Percentiles rank a stretch among this genome's conserved stretches.
These are phyloP conservation scores for Mus minutoides DNA, from an alignment of 2,797 vertebrate genomes.

Conservation along the genomic window DNA sequence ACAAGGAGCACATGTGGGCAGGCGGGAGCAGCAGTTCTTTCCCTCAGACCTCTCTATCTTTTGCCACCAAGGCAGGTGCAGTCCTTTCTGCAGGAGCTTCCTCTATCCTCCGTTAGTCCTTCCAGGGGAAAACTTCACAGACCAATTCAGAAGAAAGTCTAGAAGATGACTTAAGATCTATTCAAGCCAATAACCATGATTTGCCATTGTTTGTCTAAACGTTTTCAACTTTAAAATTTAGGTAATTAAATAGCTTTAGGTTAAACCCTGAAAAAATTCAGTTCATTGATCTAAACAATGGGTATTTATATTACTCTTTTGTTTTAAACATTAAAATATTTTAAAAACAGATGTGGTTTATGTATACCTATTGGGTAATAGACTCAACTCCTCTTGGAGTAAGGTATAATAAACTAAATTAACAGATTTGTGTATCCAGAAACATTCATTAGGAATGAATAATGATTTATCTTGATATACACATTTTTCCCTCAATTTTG, in stretches of 20 bases:
- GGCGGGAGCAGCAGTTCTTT: background rate
- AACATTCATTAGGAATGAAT: background rate
- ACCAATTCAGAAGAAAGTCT: background rate
- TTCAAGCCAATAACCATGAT: background rate
- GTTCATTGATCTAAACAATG: background rate
- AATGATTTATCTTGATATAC: background rate
- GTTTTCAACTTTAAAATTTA: background rate
- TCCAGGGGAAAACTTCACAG: too few species aligned
- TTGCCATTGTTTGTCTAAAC: background rate
- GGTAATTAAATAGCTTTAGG: slow-evolving; percentile 31
- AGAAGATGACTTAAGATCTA: background rate
- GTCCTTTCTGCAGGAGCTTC: background rate
- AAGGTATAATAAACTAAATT: background rate
- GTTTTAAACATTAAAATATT: slow-evolving; percentile 21
- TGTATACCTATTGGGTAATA: background rate
- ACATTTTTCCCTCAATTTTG: background rate
- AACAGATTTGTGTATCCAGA: background rate
- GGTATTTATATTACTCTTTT: background rate
- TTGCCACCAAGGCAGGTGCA: background rate
- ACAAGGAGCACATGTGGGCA: too few species aligned
- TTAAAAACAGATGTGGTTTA: background rate
- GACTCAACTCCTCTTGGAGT: background rate
- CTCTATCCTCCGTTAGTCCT: background rate
- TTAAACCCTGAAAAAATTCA: slow-evolving; percentile 11
- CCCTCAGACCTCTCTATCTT: background rate